A percentile compares a stretch with the other conserved stretches of the same genome.
Conservation (phyloP, 92 coral and sea anemone species). For the Paramuricea clavata region DNA sequence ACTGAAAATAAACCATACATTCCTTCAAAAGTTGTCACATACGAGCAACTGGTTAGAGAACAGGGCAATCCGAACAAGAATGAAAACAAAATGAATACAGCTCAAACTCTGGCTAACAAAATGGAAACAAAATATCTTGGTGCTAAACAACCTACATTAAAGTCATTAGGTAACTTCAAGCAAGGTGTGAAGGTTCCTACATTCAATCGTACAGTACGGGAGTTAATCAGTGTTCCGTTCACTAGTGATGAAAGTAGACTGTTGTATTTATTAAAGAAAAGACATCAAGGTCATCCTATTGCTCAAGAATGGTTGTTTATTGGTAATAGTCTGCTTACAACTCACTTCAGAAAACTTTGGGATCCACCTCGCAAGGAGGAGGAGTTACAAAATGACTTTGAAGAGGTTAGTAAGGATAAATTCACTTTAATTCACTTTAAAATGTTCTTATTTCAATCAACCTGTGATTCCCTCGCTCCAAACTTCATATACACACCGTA, state of each 20-base stretch:
- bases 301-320: conserved; percentile 50
- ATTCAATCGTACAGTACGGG: conserved; percentile 43
- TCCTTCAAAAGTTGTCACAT: conserved; percentile 4
- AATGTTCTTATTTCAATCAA: not conserved
- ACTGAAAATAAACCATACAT: not conserved
- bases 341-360: conserved; percentile 82
- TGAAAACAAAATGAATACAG: not conserved
- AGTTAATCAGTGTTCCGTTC: conserved; percentile 50
- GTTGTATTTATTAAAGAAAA: conserved; percentile 36
- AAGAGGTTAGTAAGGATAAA: not conserved
- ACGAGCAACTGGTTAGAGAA: not conserved
- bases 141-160: not conserved
- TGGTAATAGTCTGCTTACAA: conserved; percentile 67
- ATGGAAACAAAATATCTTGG: not conserved
- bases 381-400: conserved; percentile 20
- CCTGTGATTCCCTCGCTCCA: not conserved
- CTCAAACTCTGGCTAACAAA: not conserved
- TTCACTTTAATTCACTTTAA: too few species aligned
- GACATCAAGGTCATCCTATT: conserved; percentile 51
- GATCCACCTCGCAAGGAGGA: conserved; percentile 68
- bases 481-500: not conserved
- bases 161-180: not conserved
- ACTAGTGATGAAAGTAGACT: conserved; percentile 48
- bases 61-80: not conserved
- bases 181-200: not conserved